phyloP scores from a whole-genome alignment of 30 jellyfish, hydroid and myxozoan species.

The Hydractinia symbiolongicarpus region DNA sequence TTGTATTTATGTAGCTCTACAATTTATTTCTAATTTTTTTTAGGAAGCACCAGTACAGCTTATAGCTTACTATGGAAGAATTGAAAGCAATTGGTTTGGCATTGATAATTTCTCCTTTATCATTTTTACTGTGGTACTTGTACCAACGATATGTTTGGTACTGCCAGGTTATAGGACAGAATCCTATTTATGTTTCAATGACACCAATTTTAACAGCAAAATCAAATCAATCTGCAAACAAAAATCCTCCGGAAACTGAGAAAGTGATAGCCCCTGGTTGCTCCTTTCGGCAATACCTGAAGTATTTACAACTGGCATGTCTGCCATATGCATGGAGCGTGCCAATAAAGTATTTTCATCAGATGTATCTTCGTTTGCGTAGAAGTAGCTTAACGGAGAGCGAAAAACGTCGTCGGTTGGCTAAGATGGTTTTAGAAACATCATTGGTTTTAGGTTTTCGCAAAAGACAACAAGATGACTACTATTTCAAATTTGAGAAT shows the following conservation, averaged over 20 bases:
- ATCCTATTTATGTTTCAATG: slow-evolving; percentile 13
- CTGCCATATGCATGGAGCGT: slow-evolving; percentile 15
- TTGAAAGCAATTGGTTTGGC: no score
- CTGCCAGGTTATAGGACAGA: background rate
- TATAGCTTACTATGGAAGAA: no score
- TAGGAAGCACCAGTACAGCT: no score
- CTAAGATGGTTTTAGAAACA: slow-evolving; percentile 20
- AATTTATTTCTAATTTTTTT: no score
- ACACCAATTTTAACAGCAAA: background rate
- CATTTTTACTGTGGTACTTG: background rate
- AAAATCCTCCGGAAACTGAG: background rate
- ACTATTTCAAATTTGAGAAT: background rate
- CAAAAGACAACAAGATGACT: background rate
- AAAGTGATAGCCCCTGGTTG: slow-evolving; percentile 6
- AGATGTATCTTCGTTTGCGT: background rate
- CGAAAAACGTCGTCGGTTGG: slow-evolving; percentile 11
- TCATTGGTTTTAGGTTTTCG: slow-evolving; percentile 1
- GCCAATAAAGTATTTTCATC: background rate
- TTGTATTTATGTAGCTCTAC: no score
- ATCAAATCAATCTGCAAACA: background rate
- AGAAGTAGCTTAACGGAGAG: background rate
- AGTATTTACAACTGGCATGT: slow-evolving; percentile 17
- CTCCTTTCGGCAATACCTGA: slow-evolving; percentile 11
- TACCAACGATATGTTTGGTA: slow-evolving; percentile 16
- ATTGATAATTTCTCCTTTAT: no score